Evolutionary conservation across 2,113 vertebrate genomes (phyloP).

Genomic region (Siniperca knerii): DNA sequence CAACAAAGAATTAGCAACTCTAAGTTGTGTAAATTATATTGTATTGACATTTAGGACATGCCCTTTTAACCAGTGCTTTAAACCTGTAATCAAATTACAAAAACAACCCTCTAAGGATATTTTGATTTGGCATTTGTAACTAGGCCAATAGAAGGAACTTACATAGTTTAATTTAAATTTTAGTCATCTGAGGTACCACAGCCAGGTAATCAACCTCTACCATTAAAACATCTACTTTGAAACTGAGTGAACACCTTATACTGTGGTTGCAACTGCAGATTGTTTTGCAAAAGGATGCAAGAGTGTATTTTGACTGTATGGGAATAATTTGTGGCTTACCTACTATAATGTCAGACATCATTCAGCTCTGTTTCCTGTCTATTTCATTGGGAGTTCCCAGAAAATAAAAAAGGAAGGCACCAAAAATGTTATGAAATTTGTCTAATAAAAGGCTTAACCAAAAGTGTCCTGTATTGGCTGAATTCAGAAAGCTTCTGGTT

Average conservation of each 20-base stretch:
- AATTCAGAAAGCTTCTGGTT: slow-evolving; percentile 31
- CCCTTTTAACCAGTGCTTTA: slow-evolving; percentile 14
- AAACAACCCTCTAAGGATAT: not conserved
- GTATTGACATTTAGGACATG: not conserved
- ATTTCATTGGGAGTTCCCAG: slow-evolving; percentile 53
- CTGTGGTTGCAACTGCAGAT: slow-evolving; percentile 1
- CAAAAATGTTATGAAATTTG: slow-evolving; percentile 40
- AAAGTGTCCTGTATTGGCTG: slow-evolving; percentile 33
- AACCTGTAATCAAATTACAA: slow-evolving; percentile 9
- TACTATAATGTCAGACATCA: slow-evolving; percentile 44
- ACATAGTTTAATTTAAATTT: slow-evolving; percentile 27
- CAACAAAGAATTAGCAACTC: not conserved
- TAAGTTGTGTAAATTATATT: not conserved
- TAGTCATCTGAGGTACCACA: slow-evolving; percentile 2
- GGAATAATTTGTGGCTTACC: slow-evolving; percentile 49
- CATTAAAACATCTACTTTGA: slow-evolving; percentile 10
- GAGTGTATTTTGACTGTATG: slow-evolving; percentile 36
- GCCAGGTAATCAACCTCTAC: not conserved
- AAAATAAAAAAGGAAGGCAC: not conserved
- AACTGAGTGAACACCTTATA: not conserved
- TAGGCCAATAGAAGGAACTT: not conserved
- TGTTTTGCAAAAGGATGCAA: slow-evolving; percentile 26
- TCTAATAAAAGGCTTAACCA: slow-evolving; percentile 34
- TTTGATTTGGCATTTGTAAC: not conserved
- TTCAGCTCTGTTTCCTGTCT: slow-evolving; percentile 43